These are phyloP conservation scores for Barnardius zonarius DNA, from an alignment of 2,113 vertebrate genomes.

Conservation along the genomic window DNA sequence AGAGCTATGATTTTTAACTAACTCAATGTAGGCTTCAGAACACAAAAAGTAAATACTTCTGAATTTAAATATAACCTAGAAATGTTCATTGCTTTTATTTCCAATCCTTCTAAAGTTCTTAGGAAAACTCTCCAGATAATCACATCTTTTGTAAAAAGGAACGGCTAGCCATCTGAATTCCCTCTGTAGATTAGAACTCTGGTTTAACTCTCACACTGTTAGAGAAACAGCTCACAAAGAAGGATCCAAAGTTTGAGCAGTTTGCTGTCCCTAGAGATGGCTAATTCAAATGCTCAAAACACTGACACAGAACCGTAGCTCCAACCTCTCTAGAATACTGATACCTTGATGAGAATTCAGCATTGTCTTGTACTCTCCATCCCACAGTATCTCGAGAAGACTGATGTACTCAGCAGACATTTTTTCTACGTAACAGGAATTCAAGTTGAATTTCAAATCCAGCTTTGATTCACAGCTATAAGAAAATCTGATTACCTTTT, in stretches of 20 bases:
- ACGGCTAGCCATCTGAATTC: background rate
- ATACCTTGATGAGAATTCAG: background rate
- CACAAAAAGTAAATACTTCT: background rate
- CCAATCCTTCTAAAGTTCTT: constrained; percentile 7
- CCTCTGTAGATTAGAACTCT: background rate
- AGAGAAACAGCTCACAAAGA: constrained; percentile 24
- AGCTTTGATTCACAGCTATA: background rate
- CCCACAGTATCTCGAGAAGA: background rate
- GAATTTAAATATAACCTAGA: background rate
- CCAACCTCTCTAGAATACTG: background rate
- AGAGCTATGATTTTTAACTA: background rate
- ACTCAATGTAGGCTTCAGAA: background rate
- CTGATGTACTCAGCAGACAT: background rate
- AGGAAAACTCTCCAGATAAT: background rate
- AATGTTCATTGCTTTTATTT: background rate
- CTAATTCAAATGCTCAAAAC: constrained; percentile 37
- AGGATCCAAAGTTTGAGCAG: constrained; percentile 21
- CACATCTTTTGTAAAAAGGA: background rate
- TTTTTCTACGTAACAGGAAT: background rate
- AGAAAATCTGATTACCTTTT: background rate
- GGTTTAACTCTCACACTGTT: constrained; percentile 15
- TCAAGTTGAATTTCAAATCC: background rate
- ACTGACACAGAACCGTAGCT: constrained; percentile 27
- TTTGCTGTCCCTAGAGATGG: constrained; percentile 16
- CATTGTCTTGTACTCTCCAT: background rate